Conservation (phyloP, 2,888 invertebrate species). For the Blomia tropicalis region DNA sequence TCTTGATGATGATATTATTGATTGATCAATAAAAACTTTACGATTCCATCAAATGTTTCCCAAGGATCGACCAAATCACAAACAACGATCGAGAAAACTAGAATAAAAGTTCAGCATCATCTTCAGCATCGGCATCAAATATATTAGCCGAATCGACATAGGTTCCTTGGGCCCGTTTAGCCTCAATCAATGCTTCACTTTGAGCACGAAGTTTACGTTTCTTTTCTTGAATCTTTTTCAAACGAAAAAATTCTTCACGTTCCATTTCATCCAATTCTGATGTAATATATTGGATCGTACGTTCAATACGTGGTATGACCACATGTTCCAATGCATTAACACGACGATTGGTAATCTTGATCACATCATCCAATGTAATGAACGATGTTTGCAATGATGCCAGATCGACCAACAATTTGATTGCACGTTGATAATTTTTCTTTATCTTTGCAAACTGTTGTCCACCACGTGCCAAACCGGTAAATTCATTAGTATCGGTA, state of each 20-base stretch:
- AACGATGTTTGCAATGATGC: conserved; percentile 97
- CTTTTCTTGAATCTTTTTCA: conserved; percentile 71
- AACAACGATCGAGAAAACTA: no score
- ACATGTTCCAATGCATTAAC: conserved; percentile 99
- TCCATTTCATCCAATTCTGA: conserved; percentile 96
- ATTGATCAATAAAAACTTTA: no score
- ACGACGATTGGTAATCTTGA: conserved; percentile 92
- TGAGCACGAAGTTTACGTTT: conserved; percentile 64
- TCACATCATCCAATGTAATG: conserved; percentile 93
- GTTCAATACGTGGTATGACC: conserved; percentile 92
- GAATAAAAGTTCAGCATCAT: conserved; percentile 43
- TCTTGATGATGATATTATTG: no score
- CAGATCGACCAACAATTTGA: conserved; percentile 83
- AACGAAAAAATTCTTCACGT: conserved; percentile 90
- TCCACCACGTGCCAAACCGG: conserved; percentile 90
- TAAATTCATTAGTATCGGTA: conserved; percentile 84
- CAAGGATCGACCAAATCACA: no score
- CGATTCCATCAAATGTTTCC: no score
- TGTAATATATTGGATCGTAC: conserved; percentile 87
- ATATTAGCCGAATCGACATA: conserved; percentile 44
- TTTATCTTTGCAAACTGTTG: conserved; percentile 90
- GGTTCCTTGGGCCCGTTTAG: conserved; percentile 40
- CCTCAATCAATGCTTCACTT: conserved; percentile 42
- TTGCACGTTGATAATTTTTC: conserved; percentile 84
- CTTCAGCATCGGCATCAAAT: conserved; percentile 63